Percentiles rank a stretch among this genome's conserved stretches.
phyloP scores from a whole-genome alignment of 2,888 invertebrate genomes.

The Galerucella nymphaeae region DNA sequence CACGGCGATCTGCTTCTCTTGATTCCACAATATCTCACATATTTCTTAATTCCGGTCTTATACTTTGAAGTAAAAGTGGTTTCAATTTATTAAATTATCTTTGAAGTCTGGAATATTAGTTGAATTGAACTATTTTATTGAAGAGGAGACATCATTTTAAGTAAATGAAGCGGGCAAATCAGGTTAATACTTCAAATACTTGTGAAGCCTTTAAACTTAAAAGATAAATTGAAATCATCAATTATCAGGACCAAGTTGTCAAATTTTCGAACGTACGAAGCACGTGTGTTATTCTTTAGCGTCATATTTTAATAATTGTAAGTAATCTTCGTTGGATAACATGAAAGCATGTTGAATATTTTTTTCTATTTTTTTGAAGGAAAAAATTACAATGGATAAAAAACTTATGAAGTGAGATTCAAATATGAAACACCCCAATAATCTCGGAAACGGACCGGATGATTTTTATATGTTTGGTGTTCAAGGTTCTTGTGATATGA shows the following conservation, averaged over 20 bases:
- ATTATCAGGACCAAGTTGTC: not conserved
- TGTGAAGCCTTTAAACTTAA: constrained; percentile 15
- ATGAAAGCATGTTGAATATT: not conserved
- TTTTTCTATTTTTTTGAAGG: not conserved
- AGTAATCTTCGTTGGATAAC: not conserved
- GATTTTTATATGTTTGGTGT: no score
- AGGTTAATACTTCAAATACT: constrained; percentile 19
- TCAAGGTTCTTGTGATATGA: no score
- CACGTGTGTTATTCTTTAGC: not conserved
- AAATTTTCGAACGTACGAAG: not conserved
- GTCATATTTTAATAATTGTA: not conserved
- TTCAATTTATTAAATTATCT: constrained; percentile 11
- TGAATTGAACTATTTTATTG: constrained; percentile 19
- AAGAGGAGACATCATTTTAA: constrained; percentile 13
- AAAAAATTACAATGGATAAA: no score
- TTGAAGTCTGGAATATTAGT: constrained; percentile 26
- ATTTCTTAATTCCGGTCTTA: not conserved
- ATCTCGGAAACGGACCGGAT: no score
- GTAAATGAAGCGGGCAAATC: constrained; percentile 27
- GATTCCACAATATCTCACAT: not conserved
- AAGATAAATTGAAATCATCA: constrained; percentile 2
- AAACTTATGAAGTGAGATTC: no score
- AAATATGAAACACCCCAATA: no score
- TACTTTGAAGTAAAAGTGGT: constrained; percentile 14
- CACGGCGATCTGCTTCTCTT: not conserved